These are phyloP conservation scores for Amphilophus citrinellus DNA, from an alignment of 2,113 vertebrate genomes.

Conservation along the genomic window DNA sequence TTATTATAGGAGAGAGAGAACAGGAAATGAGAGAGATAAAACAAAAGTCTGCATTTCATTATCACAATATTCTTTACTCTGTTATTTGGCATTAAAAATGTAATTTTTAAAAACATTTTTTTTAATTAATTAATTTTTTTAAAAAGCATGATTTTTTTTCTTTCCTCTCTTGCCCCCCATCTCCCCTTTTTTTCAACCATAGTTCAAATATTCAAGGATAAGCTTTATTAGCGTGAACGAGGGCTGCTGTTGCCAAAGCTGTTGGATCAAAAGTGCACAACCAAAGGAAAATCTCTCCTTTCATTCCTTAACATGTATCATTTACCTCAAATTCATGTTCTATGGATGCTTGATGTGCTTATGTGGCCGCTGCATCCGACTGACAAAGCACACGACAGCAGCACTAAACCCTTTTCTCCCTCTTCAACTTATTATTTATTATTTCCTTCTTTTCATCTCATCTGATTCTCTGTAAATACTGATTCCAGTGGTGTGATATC, in stretches of 20 bases:
- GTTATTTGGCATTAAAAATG: background rate
- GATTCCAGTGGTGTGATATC: slow-evolving; percentile 51
- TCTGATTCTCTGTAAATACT: slow-evolving; percentile 38
- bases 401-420: slow-evolving; percentile 2
- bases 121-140: too few relatives aligned
- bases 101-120: fast-evolving
- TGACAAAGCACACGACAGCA: background rate
- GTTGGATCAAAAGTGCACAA: background rate
- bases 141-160: too few relatives aligned
- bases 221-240: slow-evolving; percentile 20
- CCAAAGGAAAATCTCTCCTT: background rate
- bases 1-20: background rate
- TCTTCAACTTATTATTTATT: slow-evolving; percentile 14
- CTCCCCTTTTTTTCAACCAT: background rate
- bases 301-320: background rate
- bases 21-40: background rate
- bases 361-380: background rate
- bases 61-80: background rate
- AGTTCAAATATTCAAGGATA: slow-evolving; percentile 33
- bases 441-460: slow-evolving; percentile 37
- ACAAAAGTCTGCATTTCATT: background rate
- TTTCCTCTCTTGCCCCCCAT: background rate
- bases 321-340: background rate
- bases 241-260: background rate
- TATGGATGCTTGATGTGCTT: background rate